Evolutionary conservation across 2,888 invertebrate species (phyloP).

Genomic region (Epinotia brunnichana): DNA sequence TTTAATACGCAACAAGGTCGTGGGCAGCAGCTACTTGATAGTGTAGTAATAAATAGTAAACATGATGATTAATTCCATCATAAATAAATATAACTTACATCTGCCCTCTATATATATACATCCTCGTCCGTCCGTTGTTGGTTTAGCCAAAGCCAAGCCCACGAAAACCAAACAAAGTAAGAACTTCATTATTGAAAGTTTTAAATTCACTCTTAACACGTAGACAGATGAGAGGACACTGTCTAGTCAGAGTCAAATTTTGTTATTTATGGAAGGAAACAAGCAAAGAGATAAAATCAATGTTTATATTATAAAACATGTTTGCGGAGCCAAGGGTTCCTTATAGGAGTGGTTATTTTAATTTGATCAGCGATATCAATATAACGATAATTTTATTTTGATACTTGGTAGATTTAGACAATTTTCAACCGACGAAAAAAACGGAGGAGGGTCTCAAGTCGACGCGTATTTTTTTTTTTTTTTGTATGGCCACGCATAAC

Average conservation of each 20-base stretch:
- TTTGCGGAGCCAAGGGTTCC: constrained; percentile 5
- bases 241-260: background rate
- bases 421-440: no score
- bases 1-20: no score
- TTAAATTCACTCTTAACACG: background rate
- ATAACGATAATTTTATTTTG: no score
- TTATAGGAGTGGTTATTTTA: no score
- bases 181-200: constrained; percentile 51
- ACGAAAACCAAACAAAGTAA: constrained; percentile 48
- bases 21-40: no score
- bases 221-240: constrained; percentile 30
- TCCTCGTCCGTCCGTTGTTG: constrained; percentile 51
- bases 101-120: constrained; percentile 59
- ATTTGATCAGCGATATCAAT: no score
- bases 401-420: no score
- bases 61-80: background rate
- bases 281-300: constrained; percentile 32
- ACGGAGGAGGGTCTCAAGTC: no score
- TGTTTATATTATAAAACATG: constrained; percentile 17
- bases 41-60: background rate
- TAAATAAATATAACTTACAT: constrained; percentile 57
- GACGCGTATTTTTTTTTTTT: no score
- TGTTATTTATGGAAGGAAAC: constrained; percentile 23
- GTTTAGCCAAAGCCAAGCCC: constrained; percentile 48
- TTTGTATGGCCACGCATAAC: no score